Percentiles rank a stretch among this genome's conserved stretches.
Conservation (phyloP, 2,888 invertebrate species). For the Unio delphinus region DNA sequence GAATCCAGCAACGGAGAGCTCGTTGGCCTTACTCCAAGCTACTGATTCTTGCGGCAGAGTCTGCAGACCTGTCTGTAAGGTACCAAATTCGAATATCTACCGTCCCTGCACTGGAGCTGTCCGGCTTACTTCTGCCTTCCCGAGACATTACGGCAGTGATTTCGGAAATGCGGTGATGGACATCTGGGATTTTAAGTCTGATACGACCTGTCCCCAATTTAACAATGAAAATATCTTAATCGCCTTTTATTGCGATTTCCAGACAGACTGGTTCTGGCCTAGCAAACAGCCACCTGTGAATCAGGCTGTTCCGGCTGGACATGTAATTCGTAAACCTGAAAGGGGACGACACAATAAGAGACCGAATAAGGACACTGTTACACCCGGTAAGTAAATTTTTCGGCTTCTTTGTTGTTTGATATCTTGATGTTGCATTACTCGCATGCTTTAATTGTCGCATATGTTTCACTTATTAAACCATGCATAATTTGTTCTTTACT, state of each 20-base stretch:
- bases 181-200: conserved; percentile 49
- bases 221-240: conserved; percentile 46
- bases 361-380: too few relatives aligned
- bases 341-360: conserved; percentile 4
- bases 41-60: conserved; percentile 60
- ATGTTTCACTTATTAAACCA: too few relatives aligned
- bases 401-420: too few relatives aligned
- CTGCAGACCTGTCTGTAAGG: conserved; percentile 56
- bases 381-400: too few relatives aligned
- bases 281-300: conserved; percentile 11
- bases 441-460: too few relatives aligned
- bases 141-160: conserved; percentile 46
- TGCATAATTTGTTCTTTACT: too few relatives aligned
- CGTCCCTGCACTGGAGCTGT: conserved; percentile 54
- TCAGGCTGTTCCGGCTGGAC: background rate
- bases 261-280: conserved; percentile 44
- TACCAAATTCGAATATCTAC: conserved; percentile 39
- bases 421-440: too few relatives aligned
- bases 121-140: conserved; percentile 33
- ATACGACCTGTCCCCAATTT: conserved; percentile 46
- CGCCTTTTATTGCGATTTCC: conserved; percentile 62
- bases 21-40: conserved; percentile 45
- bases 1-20: conserved; percentile 21
- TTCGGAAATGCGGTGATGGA: conserved; percentile 50
- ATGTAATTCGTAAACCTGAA: conserved; percentile 11